Base-by-base conservation (phyloP, 2,888 invertebrate genomes). In the Myathropa florea region DNA sequence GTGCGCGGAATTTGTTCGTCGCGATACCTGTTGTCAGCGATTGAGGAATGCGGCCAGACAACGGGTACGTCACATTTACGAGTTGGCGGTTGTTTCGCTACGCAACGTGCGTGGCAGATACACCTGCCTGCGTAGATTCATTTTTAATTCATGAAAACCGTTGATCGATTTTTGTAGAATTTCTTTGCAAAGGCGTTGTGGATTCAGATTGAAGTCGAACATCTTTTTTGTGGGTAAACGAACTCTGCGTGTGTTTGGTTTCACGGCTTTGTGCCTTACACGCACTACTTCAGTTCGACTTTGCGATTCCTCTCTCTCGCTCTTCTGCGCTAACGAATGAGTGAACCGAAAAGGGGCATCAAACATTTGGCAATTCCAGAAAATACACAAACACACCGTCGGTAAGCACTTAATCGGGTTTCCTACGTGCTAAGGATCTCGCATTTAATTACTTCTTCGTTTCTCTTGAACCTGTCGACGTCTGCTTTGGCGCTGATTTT, bases 81-180 rank as follows among this genome's bases (percentile, higher is more conserved):
- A 10, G 30, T 23, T 57, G 14, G 57, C 57, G 24, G 23, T 9
- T 57, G 2, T 23, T 24, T 24, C 23, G 57, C 24, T 63, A 73
- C 33, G 53, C 26, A 18, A 21, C 64, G 26, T 73, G 73, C 63
- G 33, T 72, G 53, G 30, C 6, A 55, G 6, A 18, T 59, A 63
- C 55, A 46, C 46, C 46, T 46, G 18, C 46, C 55, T 36, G 63
- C 55, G 55, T 21, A 73, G 55, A 64, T 30, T 18, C 30, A 28
- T 30, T 64, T 64, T 73, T 26, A 73, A 73, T 64, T 73, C 73
- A 64, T 33, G 33, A 55, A 24, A 21, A 18, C 28, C 18, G 33
- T 57, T 23, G 55, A 53, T 18, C n/a, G 39, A 10, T 9, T 24
- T 24, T 72, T 28, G 71, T 23, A 53, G 72, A 72, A 53, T 64